Conservation (phyloP, 2,113 vertebrate species). For the Catharus minimus region DNA sequence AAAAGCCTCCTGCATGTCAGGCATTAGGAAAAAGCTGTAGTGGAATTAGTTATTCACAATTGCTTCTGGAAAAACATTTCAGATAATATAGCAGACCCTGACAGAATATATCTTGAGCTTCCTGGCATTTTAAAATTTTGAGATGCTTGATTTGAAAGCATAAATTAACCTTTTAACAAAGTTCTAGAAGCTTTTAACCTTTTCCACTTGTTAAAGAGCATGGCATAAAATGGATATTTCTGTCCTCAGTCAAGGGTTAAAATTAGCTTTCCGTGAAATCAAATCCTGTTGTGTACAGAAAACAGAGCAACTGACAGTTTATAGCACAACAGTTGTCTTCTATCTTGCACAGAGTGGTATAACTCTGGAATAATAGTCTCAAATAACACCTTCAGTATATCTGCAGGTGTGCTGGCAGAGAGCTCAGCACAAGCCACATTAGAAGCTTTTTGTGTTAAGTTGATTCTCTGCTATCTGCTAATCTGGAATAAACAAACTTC, state of each 20-base stretch:
- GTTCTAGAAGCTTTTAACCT: neutral
- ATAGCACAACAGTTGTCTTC: neutral
- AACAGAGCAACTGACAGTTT: neutral
- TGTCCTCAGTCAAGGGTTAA: neutral
- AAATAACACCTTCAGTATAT: neutral
- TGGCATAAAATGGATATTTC: neutral
- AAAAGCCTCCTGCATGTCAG: neutral
- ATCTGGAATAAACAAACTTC: constrained; percentile 40
- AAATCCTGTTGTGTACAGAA: neutral
- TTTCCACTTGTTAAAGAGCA: neutral
- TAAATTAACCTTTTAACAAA: neutral
- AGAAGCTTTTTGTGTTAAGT: constrained; percentile 23
- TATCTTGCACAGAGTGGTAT: neutral
- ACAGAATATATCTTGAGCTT: neutral
- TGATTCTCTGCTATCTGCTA: constrained; percentile 37
- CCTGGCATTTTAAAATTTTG: neutral
- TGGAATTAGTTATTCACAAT: neutral
- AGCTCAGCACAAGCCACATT: neutral
- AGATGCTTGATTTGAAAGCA: neutral
- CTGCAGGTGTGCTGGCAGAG: constrained; percentile 45
- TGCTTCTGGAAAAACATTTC: neutral
- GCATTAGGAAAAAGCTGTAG: neutral
- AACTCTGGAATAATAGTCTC: neutral
- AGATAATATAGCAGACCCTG: neutral
- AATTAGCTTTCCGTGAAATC: constrained; percentile 28